Evolutionary conservation across 2,113 vertebrate genomes (phyloP), one percentile per base, ranked within the genome.

Genomic region (Thalassarche chlororhynchos): DNA sequence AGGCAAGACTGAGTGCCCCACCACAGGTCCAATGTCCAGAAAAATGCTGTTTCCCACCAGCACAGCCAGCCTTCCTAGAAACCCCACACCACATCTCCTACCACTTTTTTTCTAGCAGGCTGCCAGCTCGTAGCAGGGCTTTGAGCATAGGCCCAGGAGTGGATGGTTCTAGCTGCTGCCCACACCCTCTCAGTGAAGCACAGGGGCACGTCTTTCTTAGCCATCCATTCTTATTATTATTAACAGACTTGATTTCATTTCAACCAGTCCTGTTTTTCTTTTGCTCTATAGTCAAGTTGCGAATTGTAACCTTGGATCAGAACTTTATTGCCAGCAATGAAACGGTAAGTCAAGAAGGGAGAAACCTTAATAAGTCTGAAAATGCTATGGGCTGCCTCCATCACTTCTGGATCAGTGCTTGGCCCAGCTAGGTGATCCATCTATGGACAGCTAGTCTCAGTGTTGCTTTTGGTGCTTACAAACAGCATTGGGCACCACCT

Each of bases 231-330:
- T 66, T 89, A 18, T 49, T 78, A 9, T 54, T 81, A 5, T 58
- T 38, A 57, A 82, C 49, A 89, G 19, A 12, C 21, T 47, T 76
- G 46, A 81, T 80, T 62, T 83, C 20, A 51, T 92, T 88, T 93
- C 83, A 94, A 14, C 34, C 80, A 49, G 16, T 82, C 60, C 24
- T 89, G 51, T 94, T 93, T 92, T 81, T 83, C 70, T 93, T 78
- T 94, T 91, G 25, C 26, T 64, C 81, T 93, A 2, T 12, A 97
- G 96, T 97, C 47, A 97, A 93, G 57, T 32, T 95, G 34, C 78
- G 90, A 91, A 93, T 93, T 46, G 74, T 97, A 40, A 96, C 93
- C 65, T 84, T 98, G 87, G 95, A 97, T 79, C 91, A 94, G 93
- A 96, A 96, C 54, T 96, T 98, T 7, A 81, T 91, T 66, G 89